These are phyloP conservation scores for Thaumetopoea pityocampa DNA, from an alignment of 1,140 invertebrate genomes.

Conservation along the genomic window DNA sequence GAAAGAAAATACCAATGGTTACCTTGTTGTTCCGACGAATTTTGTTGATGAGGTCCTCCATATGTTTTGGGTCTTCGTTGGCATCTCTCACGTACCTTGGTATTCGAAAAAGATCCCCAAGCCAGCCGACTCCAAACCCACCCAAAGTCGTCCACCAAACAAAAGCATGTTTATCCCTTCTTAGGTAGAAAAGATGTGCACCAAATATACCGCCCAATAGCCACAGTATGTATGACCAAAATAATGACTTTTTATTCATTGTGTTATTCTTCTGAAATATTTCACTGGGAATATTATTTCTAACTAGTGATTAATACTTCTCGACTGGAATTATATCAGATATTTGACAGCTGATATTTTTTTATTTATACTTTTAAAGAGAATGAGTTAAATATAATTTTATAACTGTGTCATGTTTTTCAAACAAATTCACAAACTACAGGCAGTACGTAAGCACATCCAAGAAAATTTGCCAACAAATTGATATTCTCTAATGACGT, in stretches of 20 bases:
- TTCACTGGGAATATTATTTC: too few species aligned
- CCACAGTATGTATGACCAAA: conserved; percentile 89
- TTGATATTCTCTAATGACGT: too few species aligned
- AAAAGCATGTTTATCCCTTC: conserved; percentile 92
- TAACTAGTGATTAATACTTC: too few species aligned
- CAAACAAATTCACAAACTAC: too few species aligned
- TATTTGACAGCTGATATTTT: too few species aligned
- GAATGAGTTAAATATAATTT: too few species aligned
- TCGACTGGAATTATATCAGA: too few species aligned
- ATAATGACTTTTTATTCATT: conserved; percentile 79
- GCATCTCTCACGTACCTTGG: conserved; percentile 91
- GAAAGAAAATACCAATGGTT: not conserved
- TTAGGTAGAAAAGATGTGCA: conserved; percentile 93
- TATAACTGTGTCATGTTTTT: too few species aligned
- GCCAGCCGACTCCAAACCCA: conserved; percentile 91
- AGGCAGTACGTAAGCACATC: too few species aligned
- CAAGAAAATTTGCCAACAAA: too few species aligned
- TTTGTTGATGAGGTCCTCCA: conserved; percentile 80
- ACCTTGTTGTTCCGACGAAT: conserved; percentile 81
- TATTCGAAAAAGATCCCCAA: conserved; percentile 90
- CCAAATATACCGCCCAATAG: conserved; percentile 91
- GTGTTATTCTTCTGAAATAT: not conserved
- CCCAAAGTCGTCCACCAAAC: conserved; percentile 91
- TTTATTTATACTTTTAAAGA: too few species aligned
- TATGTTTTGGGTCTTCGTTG: conserved; percentile 86